Conservation (phyloP, 2,888 invertebrate genomes). For the Ormia ochracea region DNA sequence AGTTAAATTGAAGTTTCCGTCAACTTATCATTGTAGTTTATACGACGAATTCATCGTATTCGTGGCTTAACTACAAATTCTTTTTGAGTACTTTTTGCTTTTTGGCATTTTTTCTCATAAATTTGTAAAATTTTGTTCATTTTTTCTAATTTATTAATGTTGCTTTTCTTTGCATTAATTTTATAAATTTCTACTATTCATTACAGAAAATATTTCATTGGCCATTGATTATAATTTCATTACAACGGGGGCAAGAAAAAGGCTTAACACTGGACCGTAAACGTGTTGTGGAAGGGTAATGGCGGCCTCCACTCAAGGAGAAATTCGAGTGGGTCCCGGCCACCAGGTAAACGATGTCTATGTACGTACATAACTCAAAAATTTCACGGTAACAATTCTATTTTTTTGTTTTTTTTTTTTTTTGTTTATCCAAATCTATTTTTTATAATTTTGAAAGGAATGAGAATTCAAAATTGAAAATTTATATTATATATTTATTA, state of each 20-base stretch:
- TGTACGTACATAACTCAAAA: conserved; percentile 81
- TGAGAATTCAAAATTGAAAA: conserved; percentile 62
- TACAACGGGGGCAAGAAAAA: conserved; percentile 75
- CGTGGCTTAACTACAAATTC: too few relatives aligned
- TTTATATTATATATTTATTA: conserved; percentile 15
- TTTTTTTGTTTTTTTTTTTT: conserved; percentile 26
- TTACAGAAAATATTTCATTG: conserved; percentile 67
- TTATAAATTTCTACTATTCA: not conserved
- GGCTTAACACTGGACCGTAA: conserved; percentile 77
- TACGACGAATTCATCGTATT: too few relatives aligned
- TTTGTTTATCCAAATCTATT: conserved; percentile 61
- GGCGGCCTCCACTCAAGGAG: conserved; percentile 85
- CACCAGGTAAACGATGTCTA: conserved; percentile 85
- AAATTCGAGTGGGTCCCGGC: conserved; percentile 86
- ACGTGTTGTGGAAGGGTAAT: conserved; percentile 78
- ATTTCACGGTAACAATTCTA: conserved; percentile 78
- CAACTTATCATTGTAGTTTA: too few relatives aligned
- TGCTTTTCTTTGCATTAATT: not conserved
- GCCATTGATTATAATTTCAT: conserved; percentile 70
- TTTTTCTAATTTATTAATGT: too few relatives aligned
- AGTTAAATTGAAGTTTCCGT: too few relatives aligned
- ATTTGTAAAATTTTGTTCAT: too few relatives aligned
- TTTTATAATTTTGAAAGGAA: conserved; percentile 23
- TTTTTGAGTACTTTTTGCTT: too few relatives aligned
- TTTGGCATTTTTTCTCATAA: too few relatives aligned